These are phyloP conservation scores for Eulemur albifrons DNA, from an alignment of 2,797 vertebrate genomes.

Conservation along the genomic window DNA sequence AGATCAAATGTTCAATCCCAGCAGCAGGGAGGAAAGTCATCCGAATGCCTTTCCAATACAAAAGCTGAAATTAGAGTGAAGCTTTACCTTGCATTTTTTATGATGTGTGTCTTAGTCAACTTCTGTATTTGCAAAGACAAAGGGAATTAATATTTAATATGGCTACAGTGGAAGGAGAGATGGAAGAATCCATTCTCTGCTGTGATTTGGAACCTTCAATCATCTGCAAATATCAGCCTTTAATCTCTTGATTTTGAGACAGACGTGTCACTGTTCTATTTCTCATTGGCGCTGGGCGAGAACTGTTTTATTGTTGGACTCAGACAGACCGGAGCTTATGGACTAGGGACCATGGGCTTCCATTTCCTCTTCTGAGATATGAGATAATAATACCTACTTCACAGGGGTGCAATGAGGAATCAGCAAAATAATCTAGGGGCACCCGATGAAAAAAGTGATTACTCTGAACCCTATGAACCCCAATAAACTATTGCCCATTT, in stretches of 20 bases:
- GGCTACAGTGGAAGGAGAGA: constrained; percentile 33
- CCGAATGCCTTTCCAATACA: not conserved
- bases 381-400: not conserved
- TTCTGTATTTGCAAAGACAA: constrained; percentile 71
- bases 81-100: constrained; percentile 72
- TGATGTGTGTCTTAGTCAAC: constrained; percentile 65
- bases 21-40: not conserved
- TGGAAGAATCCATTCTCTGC: not conserved
- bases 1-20: not conserved
- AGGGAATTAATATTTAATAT: constrained; percentile 78
- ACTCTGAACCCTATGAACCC: not conserved
- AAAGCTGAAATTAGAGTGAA: constrained; percentile 65
- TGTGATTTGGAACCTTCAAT: not conserved
- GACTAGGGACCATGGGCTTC: not conserved
- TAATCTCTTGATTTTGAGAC: not conserved
- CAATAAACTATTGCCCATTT: not conserved
- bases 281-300: not conserved
- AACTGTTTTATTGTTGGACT: not conserved
- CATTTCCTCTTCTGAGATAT: not conserved
- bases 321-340: not conserved
- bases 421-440: not conserved
- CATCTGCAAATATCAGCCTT: constrained; percentile 37
- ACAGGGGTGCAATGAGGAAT: not conserved
- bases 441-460: not conserved
- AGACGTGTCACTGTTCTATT: not conserved